Evolutionary conservation across 2,888 invertebrate genomes (phyloP), one percentile per base, ranked within the genome.

Genomic region (Steinernema carpocapsae): DNA sequence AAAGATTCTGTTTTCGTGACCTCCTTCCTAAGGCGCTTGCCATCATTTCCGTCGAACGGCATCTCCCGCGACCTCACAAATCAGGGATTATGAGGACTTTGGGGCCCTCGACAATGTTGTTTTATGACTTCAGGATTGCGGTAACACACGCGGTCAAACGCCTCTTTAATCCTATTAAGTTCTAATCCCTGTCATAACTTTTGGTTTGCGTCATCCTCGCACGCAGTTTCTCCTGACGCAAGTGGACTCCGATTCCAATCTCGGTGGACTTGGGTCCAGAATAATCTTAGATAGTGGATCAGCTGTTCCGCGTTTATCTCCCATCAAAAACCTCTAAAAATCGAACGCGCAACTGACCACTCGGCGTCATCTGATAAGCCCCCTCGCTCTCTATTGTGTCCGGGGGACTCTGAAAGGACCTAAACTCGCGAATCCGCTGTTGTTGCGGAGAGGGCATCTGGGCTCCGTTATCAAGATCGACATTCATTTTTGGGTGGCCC

Each of bases 401-500:
- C 64, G 29, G 29, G 64, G 32, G 52, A 24, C 52, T 3, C 52
- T 12, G 12, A 12, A 22, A 22, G 12, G 52, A 52, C 12, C 12
- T 22, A 24, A 22, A 19, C 32, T 1, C 1, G 56, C 56, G 56
- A 56, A 24, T 56, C 56, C 56, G 10, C 4, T 48, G 48, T 48
- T 12, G 48, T 48, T 4, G 56, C 24, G 64, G 29, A 37, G 64
- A 64, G 64, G 32, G 64, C 64, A 64, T 48, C 48, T 17, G 56
- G 48, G 17, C 48, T 14, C n/a, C 52, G 29, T 64, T 64, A 64
- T 64, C 64, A 32, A 29, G 32, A 32, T 64, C 64, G 64, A 56
- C 56, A 56, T 56, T 64, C 64, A 32, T 64, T 64, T 64, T 64
- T 64, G 64, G 64, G 64, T 64, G 64, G 64, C 64, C 64, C 64